Percentiles rank a stretch among this genome's conserved stretches.
Evolutionary conservation across 2,797 vertebrate species (phyloP).

Genomic region (Adrianichthys oophorus): DNA sequence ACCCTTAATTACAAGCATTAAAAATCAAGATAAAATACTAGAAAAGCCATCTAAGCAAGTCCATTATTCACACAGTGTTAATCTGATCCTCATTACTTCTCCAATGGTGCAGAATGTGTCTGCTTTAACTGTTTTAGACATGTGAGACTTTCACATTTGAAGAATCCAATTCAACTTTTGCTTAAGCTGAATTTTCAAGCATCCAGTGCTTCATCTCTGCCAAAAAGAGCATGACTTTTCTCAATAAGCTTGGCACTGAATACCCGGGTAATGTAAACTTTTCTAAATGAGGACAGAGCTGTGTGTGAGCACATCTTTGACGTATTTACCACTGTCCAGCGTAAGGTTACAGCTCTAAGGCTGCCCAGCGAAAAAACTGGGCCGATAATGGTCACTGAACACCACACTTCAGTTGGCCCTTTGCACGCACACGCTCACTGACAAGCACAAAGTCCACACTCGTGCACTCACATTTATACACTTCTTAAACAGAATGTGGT

Average conservation of each 20-base stretch:
- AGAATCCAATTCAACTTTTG: constrained; percentile 41
- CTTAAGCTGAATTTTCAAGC: constrained; percentile 30
- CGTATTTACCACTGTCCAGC: constrained; percentile 61
- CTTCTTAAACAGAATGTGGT: constrained; percentile 70
- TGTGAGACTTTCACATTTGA: constrained; percentile 40
- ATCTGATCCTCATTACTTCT: constrained; percentile 40
- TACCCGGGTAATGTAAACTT: constrained; percentile 49
- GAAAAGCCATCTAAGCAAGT: too few relatives aligned
- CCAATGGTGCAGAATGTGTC: constrained; percentile 1
- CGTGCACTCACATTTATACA: constrained; percentile 20
- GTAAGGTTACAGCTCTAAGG: constrained; percentile 65
- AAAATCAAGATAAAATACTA: too few relatives aligned
- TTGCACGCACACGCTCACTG: constrained; percentile 45
- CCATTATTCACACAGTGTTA: constrained; percentile 27
- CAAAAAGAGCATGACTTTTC: constrained; percentile 23
- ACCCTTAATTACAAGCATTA: too few relatives aligned
- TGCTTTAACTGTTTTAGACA: constrained; percentile 41
- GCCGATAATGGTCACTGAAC: constrained; percentile 68
- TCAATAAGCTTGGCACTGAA: constrained; percentile 54
- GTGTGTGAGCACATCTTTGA: constrained; percentile 29
- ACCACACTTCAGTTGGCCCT: constrained; percentile 60
- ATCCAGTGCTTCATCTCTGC: constrained; percentile 26
- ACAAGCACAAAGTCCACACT: constrained; percentile 23
- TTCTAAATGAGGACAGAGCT: constrained; percentile 12
- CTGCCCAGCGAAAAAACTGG: constrained; percentile 60